Percentiles rank a stretch among this genome's conserved stretches.
Conservation (phyloP, 2,113 vertebrate genomes). For the Cervus canadensis region DNA sequence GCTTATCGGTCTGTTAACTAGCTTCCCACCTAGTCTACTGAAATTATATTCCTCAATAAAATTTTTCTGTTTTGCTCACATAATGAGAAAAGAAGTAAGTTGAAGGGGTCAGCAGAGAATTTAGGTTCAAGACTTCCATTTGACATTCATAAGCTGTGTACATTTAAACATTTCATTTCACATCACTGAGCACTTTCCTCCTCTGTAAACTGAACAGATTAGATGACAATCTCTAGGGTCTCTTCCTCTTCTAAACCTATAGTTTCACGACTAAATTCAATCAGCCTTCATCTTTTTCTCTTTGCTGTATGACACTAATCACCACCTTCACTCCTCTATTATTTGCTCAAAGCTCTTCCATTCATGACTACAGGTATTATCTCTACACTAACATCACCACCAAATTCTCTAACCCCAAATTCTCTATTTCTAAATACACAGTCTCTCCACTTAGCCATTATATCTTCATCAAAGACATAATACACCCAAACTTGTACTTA, state of each 20-base stretch:
- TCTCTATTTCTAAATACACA: constrained; percentile 7
- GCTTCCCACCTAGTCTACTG: not conserved
- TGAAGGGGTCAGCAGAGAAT: not conserved
- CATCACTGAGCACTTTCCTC: not conserved
- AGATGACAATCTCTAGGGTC: not conserved
- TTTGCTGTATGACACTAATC: not conserved
- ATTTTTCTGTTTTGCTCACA: constrained; percentile 2
- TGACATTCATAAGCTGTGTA: not conserved
- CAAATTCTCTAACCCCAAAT: not conserved
- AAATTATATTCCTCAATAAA: not conserved
- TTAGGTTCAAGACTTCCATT: not conserved
- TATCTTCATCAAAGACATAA: not conserved
- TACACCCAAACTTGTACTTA: not conserved
- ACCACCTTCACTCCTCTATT: not conserved
- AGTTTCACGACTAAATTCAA: not conserved
- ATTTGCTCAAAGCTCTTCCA: not conserved
- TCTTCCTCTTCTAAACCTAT: not conserved
- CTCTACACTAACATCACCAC: not conserved
- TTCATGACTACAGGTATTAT: not conserved
- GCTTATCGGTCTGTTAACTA: not conserved
- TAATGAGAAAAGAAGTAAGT: not conserved
- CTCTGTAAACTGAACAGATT: not conserved
- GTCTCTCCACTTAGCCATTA: not conserved
- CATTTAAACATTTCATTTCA: not conserved
- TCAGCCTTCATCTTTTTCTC: not conserved